A percentile compares a stretch with the other conserved stretches of the same genome.
These are phyloP conservation scores for Lepidocyrtinus sp. DNA, from an alignment of 2,888 invertebrate genomes.

Conservation along the genomic window DNA sequence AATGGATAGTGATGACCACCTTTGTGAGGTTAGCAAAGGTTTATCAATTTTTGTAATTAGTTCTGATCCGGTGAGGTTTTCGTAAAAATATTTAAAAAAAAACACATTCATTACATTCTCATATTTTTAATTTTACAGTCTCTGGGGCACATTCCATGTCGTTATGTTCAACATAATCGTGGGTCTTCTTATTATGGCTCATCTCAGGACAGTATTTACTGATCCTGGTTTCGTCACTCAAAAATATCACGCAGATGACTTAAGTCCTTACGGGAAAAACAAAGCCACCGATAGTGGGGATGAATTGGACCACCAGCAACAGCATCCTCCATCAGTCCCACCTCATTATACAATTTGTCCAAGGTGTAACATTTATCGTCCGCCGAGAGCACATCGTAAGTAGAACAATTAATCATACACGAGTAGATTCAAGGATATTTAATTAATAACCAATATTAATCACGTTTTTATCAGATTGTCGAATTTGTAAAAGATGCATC, in stretches of 20 bases:
- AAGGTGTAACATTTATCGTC: conserved; percentile 85
- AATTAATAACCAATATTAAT: conserved; percentile 74
- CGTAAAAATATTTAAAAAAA: neutral
- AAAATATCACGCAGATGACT: conserved; percentile 78
- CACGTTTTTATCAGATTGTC: conserved; percentile 77
- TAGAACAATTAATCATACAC: no score
- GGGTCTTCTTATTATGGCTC: conserved; percentile 74
- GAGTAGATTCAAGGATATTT: conserved; percentile 71
- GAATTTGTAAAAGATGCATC: conserved; percentile 88
- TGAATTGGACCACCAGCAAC: conserved; percentile 20
- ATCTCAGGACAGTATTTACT: conserved; percentile 88
- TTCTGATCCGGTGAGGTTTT: no score
- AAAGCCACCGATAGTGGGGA: conserved; percentile 9
- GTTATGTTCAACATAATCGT: conserved; percentile 85
- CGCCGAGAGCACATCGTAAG: conserved; percentile 83
- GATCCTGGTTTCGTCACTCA: conserved; percentile 92
- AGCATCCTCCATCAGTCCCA: conserved; percentile 29
- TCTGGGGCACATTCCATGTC: conserved; percentile 88
- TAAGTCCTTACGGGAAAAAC: neutral
- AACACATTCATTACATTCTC: neutral
- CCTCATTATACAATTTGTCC: conserved; percentile 83
- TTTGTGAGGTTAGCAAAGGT: conserved; percentile 81
- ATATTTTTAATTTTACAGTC: conserved; percentile 76
- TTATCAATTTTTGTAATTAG: no score
- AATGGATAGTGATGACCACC: conserved; percentile 88